A percentile compares a stretch with the other conserved stretches of the same genome.
Evolutionary conservation across 2,113 vertebrate species (phyloP).

Genomic region (Oryzias melastigma): DNA sequence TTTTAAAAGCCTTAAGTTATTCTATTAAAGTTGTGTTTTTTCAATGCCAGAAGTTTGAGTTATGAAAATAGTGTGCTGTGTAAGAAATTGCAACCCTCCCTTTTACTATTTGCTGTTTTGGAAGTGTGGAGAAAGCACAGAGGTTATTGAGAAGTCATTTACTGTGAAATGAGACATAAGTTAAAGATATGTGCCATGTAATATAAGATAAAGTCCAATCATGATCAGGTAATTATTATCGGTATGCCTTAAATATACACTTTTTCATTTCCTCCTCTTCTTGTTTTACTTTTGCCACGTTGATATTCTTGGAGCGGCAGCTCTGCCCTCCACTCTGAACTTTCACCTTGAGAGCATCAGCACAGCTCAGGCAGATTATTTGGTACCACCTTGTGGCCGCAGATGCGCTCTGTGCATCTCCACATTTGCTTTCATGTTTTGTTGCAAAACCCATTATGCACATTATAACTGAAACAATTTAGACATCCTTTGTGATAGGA

Average conservation of each 20-base stretch:
- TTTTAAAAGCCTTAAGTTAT: background rate
- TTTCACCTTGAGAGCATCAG: background rate
- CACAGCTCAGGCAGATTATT: background rate
- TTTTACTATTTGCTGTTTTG: too few relatives aligned
- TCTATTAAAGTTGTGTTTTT: too few relatives aligned
- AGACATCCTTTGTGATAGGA: too few relatives aligned
- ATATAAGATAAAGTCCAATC: too few relatives aligned
- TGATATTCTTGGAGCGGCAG: background rate
- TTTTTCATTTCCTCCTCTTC: background rate
- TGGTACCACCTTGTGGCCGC: background rate
- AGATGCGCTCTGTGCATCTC: background rate
- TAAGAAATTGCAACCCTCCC: too few relatives aligned
- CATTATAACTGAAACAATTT: too few relatives aligned
- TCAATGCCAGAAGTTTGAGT: too few relatives aligned
- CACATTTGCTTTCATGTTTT: background rate
- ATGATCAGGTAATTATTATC: background rate
- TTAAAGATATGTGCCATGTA: too few relatives aligned
- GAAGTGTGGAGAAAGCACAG: too few relatives aligned
- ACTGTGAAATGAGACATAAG: too few relatives aligned
- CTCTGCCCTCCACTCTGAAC: background rate
- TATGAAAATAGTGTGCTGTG: too few relatives aligned
- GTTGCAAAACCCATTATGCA: background rate
- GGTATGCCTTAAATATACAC: background rate
- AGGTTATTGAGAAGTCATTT: too few relatives aligned
- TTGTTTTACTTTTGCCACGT: background rate